Percentiles rank a stretch among this genome's conserved stretches.
phyloP scores from a whole-genome alignment of 1,140 invertebrate genomes.

The Ephestia elutella region DNA sequence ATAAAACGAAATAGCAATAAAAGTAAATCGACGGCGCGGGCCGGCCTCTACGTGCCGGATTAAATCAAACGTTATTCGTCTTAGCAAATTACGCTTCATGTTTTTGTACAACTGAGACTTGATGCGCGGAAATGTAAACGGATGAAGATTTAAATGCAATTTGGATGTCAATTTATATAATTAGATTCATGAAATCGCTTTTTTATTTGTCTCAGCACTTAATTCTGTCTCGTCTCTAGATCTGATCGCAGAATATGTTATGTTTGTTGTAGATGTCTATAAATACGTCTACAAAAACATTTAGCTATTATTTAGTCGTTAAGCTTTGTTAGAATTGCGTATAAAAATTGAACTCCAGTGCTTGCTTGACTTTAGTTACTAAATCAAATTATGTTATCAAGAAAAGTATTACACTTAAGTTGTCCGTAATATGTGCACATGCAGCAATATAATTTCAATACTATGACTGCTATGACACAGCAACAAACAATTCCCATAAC shows the following conservation, averaged over 20 bases:
- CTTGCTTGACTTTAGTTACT: too few species aligned
- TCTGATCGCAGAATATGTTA: background rate
- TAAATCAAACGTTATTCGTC: slow-evolving; percentile 71
- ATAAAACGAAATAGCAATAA: slow-evolving; percentile 71
- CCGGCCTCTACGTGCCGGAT: slow-evolving; percentile 55
- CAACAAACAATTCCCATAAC: background rate
- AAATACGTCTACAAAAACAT: too few species aligned
- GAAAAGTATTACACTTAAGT: too few species aligned
- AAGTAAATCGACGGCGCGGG: slow-evolving; percentile 61
- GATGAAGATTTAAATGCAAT: slow-evolving; percentile 36
- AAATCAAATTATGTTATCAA: too few species aligned
- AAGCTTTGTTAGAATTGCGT: too few species aligned
- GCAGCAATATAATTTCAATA: too few species aligned
- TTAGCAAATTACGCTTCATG: slow-evolving; percentile 65
- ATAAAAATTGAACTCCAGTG: too few species aligned
- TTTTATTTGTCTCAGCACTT: background rate
- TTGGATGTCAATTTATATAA: slow-evolving; percentile 13
- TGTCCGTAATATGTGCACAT: too few species aligned
- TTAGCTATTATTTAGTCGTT: too few species aligned
- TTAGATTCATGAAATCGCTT: background rate
- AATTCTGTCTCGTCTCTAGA: too few species aligned
- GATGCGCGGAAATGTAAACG: slow-evolving; percentile 41
- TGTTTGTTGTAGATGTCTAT: too few species aligned
- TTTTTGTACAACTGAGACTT: slow-evolving; percentile 45
- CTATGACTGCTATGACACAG: too few species aligned